Evolutionary conservation across 2,113 vertebrate genomes (phyloP), one percentile per base, ranked within the genome.

Genomic region (Ageneiosus marmoratus): DNA sequence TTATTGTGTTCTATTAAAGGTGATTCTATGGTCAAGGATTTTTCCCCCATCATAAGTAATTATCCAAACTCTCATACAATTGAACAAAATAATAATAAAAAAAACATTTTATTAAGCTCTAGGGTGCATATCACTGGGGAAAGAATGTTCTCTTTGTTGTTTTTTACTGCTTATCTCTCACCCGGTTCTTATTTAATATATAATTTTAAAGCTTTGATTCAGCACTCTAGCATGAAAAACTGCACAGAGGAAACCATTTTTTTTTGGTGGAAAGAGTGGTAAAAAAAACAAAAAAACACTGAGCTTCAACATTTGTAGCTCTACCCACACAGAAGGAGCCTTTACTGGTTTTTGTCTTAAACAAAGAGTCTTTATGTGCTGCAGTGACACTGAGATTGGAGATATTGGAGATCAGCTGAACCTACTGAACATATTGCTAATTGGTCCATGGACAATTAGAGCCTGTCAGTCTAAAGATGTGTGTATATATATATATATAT

Each of bases 101-200:
- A 77, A 56, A n/a, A 1, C 20, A 15, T 55, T 55, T 76, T 37
- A 55, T 27, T 27, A 29, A 73, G 13, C 13, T 12, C 9, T 7
- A 48, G 53, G 69, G 18, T 13, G 27, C n/a, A 13, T 46, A 37
- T 34, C 22, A 15, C 24, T 65, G 0, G 24, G 24, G 2, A 50
- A 32, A 2, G 12, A 44, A 6, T 34, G 22, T 75, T 91, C 88
- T 92, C 91, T 91, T 91, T 92, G 92, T 91, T 67, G 78, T 79
- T 27, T 86, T 89, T 91, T 90, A 92, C 87, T 89, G 90, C 91
- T 92, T 93, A 94, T 94, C 92, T 92, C 91, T 90, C 91, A 90
- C 89, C 91, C 91, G 86, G 90, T 87, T 87, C 88, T 87, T 27
- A 78, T 85, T 72, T 72, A 72, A 72, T 48, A 18, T 3, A 8